A percentile compares a stretch with the other conserved stretches of the same genome.
Conservation (phyloP, 2,113 vertebrate species). For the Arizona elegans region DNA sequence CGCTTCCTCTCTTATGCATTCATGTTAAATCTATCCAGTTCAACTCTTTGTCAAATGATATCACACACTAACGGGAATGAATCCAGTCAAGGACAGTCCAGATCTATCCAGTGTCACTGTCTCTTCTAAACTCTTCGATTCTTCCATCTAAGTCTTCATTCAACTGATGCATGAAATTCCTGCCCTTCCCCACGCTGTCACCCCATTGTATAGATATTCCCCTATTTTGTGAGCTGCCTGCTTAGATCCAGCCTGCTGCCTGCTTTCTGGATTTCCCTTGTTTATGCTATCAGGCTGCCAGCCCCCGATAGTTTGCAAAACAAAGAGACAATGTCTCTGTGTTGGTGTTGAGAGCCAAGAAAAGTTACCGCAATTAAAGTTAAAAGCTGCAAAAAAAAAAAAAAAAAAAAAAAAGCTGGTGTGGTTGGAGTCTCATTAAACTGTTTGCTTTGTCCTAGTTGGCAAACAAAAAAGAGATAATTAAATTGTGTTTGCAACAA, state of each 20-base stretch:
- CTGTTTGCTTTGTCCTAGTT: constrained; percentile 13
- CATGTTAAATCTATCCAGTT: neutral
- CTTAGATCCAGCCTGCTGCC: neutral
- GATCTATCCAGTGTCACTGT: neutral
- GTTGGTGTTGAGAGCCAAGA: neutral
- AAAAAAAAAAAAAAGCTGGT: constrained; percentile 5
- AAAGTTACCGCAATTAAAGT: constrained; percentile 28
- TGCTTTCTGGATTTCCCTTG: neutral
- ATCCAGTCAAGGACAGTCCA: neutral
- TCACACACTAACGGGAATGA: neutral
- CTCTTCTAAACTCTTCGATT: neutral
- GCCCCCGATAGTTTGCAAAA: neutral
- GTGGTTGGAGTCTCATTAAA: constrained; percentile 1
- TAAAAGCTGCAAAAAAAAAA: constrained; percentile 5
- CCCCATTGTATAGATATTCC: neutral
- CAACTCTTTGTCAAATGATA: neutral
- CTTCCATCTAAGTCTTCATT: neutral
- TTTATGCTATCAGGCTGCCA: neutral
- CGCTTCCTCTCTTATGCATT: neutral
- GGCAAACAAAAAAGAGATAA: constrained; percentile 17
- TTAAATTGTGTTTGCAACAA: constrained; percentile 16
- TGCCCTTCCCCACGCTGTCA: neutral
- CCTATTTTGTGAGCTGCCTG: neutral
- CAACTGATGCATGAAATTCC: neutral
- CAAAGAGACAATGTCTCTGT: neutral